Conservation (phyloP, 2,113 vertebrate species). For the Pelvicachromis taeniatus region DNA sequence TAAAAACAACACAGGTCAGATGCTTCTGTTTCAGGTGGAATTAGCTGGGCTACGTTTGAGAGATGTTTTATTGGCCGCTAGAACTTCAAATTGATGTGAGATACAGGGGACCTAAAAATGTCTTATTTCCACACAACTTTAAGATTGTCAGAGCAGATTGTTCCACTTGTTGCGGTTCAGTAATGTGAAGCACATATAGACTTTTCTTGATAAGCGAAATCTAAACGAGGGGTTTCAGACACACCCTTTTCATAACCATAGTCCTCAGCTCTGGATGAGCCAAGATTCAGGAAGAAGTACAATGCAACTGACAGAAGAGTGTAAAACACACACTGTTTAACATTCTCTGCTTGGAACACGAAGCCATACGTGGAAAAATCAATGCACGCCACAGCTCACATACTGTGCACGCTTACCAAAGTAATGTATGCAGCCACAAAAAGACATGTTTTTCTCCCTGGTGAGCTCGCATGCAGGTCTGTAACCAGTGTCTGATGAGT, state of each 20-base stretch:
- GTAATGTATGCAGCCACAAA: neutral
- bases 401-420: neutral
- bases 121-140: conserved; percentile 2
- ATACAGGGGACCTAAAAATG: neutral
- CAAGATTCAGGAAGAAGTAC: neutral
- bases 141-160: neutral
- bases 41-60: neutral
- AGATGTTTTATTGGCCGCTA: neutral
- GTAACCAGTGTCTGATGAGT: neutral
- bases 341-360: neutral
- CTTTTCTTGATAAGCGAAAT: neutral
- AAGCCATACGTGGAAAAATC: neutral
- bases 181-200: neutral
- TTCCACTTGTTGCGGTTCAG: neutral
- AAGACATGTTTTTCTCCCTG: neutral
- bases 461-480: conserved; percentile 2
- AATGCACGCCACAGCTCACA: neutral
- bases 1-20: neutral
- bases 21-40: neutral
- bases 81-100: neutral
- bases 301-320: neutral
- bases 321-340: neutral
- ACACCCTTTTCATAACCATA: neutral
- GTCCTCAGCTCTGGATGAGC: neutral
- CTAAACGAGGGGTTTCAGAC: neutral